Evolutionary conservation across 35 echinoderm and acorn worm species (phyloP).

Genomic region (Acanthaster planci): DNA sequence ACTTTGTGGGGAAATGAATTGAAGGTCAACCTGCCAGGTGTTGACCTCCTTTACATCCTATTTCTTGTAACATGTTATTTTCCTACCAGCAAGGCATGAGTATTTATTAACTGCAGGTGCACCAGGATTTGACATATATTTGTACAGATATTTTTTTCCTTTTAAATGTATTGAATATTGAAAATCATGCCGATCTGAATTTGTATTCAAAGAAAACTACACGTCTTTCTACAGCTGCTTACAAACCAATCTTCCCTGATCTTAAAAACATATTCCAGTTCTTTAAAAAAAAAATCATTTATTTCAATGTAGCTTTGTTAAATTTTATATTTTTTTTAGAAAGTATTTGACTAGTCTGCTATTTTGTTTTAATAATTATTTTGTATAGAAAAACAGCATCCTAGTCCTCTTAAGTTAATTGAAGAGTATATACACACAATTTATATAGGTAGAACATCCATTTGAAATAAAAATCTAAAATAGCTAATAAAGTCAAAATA

Average conservation of each 20-base stretch:
- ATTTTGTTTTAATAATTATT: slow-evolving; percentile 18
- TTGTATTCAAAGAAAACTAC: background rate
- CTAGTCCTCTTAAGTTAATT: slow-evolving; percentile 13
- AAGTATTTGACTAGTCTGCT: slow-evolving; percentile 12
- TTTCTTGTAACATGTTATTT: background rate
- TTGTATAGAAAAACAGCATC: slow-evolving; percentile 20
- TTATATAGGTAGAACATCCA: slow-evolving; percentile 13
- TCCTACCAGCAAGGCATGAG: background rate
- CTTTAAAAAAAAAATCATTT: background rate
- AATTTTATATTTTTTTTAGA: slow-evolving; percentile 3
- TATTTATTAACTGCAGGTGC: background rate
- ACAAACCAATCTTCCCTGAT: slow-evolving; percentile 18
- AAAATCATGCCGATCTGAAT: too few species aligned
- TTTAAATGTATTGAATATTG: too few species aligned
- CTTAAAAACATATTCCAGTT: slow-evolving; percentile 27
- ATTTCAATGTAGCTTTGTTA: background rate
- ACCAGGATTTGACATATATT: background rate
- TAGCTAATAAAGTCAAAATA: slow-evolving; percentile 7
- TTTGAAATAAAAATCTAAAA: slow-evolving; percentile 28
- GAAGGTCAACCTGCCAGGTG: too few species aligned
- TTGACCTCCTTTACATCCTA: background rate
- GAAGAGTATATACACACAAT: slow-evolving; percentile 11
- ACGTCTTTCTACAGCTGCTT: slow-evolving; percentile 14
- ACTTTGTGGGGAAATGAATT: too few species aligned
- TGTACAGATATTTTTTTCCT: background rate